Base-by-base conservation (phyloP, 2,888 invertebrate species). In the Leptopilina drosophilae region DNA sequence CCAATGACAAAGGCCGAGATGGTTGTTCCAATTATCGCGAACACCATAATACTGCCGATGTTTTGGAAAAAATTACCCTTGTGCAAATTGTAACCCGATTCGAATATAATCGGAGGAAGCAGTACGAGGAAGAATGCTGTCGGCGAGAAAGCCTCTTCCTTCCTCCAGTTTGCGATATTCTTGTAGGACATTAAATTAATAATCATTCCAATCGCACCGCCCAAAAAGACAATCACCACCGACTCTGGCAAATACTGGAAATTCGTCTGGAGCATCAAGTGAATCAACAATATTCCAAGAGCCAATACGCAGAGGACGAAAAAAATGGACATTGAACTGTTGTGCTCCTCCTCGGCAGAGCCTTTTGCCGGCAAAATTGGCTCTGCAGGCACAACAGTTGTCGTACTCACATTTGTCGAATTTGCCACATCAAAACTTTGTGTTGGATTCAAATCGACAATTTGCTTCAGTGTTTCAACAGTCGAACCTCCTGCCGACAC, bases 1-100 rank as follows among this genome's bases (percentile, higher is more conserved):
- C 99, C 99, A 86, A 99, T 98, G 14, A 99, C 96, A 91, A 99
- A 95, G 2, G 99, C 99, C 9, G 99, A 99, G 88, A 99, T 98
- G 5, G 97, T 96, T 20, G 99, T 99, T 0, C 99, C 99, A 86
- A 99, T 94, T 87, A 99, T 98, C 2, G 99, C 99, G 94, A 99
- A 99, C 0, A 99, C 95, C 89, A 99, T 93, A 87, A 99, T 99
- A 5, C 99, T 98, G n/a, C 98, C 99, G 90, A 99, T 98, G 90
- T 99, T 99, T 92, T 99, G 98, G 89, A 97, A 97, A 89, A 97
- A 97, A 89, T 97, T 97, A 84, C 98, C 99, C 92, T 99, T 99
- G 89, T 99, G 99, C 81, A 99, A 94, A 93, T 99, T 99, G 91
- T 99, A 99, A 4, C 99, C 99, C 4, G 98, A 98, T 92, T 99